Evolutionary conservation across 1,140 invertebrate species (phyloP), one percentile per base, ranked within the genome.

Genomic region (Drosophila willistoni): DNA sequence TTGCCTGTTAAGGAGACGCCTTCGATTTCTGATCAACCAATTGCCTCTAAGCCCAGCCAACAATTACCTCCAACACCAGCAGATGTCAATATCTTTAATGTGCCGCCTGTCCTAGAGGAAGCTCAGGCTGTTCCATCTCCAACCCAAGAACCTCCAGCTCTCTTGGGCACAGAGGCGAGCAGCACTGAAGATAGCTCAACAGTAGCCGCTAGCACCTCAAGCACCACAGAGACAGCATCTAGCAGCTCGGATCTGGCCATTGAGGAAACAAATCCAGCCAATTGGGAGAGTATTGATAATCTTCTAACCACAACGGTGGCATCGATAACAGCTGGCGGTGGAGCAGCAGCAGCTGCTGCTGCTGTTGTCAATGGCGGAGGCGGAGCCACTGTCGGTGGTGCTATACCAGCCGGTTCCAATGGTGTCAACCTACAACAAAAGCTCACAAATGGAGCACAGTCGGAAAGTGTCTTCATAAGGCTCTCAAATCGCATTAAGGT

Each of bases 401-500:
- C 34, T 7, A 64, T 59, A 41, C 22, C 57, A 7, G 63, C 34
- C 42, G 64, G 63, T 51, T 22, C 44, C 33, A 14, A 57, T 10
- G 68, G 61, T 7, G 36, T 83, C 10, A 91, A 79, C 56, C 57
- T 82, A 14, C 89, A 91, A 54, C 79, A 90, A 36, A 91, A 91
- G 51, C 69, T 91, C 14, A 76, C 90, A 1, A 80, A 84, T 64
- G 86, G 94, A 85, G 93, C 92, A 6, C 96, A 97, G 80, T 98
- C 99, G 77, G 98, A 99, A 93, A 98, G 98, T 3, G 97, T 99
- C 22, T 99, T 99, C 92, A 94, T 99, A 79, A 94, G 98, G 74
- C 93, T 99, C 25, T 98, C 97, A 39, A 99, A 99, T 93, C 95
- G 98, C 85, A 98, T 99, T 29, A 98, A 98, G 94, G 96, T 97